A percentile compares a stretch with the other conserved stretches of the same genome.
phyloP scores from a whole-genome alignment of 2,113 vertebrate genomes.

The Poeciliopsis turrubarensis region DNA sequence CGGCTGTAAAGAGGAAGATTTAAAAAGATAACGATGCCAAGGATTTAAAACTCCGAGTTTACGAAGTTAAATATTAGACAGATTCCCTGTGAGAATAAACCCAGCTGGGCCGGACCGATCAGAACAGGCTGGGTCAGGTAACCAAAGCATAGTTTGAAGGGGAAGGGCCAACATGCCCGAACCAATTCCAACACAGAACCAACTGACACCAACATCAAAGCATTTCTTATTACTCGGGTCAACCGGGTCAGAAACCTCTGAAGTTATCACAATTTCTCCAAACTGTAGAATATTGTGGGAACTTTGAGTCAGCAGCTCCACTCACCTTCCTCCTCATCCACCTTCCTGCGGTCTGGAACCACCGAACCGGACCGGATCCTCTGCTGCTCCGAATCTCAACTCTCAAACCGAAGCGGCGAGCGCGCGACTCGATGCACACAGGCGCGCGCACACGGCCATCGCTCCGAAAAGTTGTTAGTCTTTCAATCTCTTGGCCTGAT shows the following conservation, averaged over 20 bases:
- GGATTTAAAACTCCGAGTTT: not conserved
- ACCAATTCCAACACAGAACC: not conserved
- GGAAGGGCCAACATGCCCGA: conserved; percentile 60
- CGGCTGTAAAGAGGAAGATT: not conserved
- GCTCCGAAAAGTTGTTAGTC: not conserved
- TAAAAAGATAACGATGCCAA: not conserved
- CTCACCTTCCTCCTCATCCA: conserved; percentile 43
- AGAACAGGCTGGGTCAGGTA: conserved; percentile 43
- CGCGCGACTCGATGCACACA: not conserved
- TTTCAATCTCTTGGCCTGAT: too few species aligned
- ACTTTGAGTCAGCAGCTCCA: not conserved
- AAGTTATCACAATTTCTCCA: not conserved
- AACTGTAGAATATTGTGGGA: not conserved
- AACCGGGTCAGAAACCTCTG: not conserved
- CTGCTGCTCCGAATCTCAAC: conserved; percentile 28
- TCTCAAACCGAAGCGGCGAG: not conserved
- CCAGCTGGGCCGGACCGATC: not conserved
- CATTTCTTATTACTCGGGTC: not conserved
- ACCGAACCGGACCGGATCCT: not conserved
- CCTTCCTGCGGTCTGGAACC: not conserved
- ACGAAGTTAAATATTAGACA: conserved; percentile 40
- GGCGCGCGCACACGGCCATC: not conserved
- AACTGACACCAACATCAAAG: not conserved
- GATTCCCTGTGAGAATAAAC: not conserved
- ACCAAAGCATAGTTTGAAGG: conserved; percentile 57